These are phyloP conservation scores for Strongylocentrotus purpuratus DNA, from an alignment of 35 echinoderm and acorn worm species.

Conservation along the genomic window DNA sequence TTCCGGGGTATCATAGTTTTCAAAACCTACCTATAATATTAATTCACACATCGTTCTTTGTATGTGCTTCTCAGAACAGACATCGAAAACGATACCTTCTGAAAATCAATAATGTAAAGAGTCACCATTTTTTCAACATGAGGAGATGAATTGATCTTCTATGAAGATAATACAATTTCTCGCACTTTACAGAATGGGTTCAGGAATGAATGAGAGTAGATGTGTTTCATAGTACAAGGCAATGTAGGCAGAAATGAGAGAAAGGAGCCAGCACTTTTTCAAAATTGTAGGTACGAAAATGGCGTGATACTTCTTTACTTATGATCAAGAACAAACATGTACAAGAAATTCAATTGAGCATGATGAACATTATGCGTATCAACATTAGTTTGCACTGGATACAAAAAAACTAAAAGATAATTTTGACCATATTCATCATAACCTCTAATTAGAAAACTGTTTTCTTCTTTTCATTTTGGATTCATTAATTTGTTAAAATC, in stretches of 20 bases:
- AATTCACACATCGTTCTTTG: not conserved
- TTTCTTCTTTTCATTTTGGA: too few relatives aligned
- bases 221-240: not conserved
- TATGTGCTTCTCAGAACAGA: not conserved
- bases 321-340: too few relatives aligned
- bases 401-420: too few relatives aligned
- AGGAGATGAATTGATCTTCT: not conserved
- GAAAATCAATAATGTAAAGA: not conserved
- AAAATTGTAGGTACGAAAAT: not conserved
- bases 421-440: too few relatives aligned
- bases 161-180: not conserved
- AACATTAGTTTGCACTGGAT: too few relatives aligned
- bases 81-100: not conserved
- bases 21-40: not conserved
- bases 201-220: not conserved
- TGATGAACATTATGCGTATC: too few relatives aligned
- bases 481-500: too few relatives aligned
- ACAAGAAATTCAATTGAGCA: too few relatives aligned
- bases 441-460: too few relatives aligned
- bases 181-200: too few relatives aligned
- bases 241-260: not conserved
- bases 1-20: not conserved
- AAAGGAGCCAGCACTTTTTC: not conserved
- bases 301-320: too few relatives aligned
- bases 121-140: not conserved